Evolutionary conservation across 1,140 invertebrate species (phyloP).

Genomic region (Probaryconus sp.): DNA sequence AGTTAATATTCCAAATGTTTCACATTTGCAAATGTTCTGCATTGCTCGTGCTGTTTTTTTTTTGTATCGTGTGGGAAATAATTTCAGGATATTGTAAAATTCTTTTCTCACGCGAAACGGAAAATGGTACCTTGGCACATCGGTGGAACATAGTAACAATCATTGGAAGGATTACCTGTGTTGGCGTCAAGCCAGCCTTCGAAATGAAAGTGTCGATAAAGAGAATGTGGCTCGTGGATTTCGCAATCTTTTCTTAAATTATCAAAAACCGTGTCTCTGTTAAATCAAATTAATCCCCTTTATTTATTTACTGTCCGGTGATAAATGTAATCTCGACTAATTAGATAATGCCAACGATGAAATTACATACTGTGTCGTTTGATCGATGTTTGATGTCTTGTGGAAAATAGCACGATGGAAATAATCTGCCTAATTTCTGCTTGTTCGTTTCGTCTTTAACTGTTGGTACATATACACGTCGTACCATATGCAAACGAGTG

Average conservation of each 20-base stretch:
- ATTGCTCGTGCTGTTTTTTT: not conserved
- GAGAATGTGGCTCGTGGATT: constrained; percentile 32
- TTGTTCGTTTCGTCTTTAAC: constrained; percentile 39
- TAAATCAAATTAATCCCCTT: not conserved
- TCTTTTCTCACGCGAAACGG: constrained; percentile 13
- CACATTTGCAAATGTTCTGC: not conserved
- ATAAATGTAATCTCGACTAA: too few relatives aligned
- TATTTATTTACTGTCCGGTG: too few relatives aligned
- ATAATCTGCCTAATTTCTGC: constrained; percentile 49
- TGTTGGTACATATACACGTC: constrained; percentile 40
- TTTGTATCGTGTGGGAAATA: constrained; percentile 38
- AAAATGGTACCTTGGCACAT: constrained; percentile 18
- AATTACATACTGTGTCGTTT: constrained; percentile 11
- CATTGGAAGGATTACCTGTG: constrained; percentile 47
- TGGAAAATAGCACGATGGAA: constrained; percentile 18
- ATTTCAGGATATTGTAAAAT: constrained; percentile 10
- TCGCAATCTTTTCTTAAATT: constrained; percentile 34
- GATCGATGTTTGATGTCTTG: constrained; percentile 29
- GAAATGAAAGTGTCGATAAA: constrained; percentile 56
- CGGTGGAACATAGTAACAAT: constrained; percentile 38
- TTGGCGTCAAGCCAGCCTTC: constrained; percentile 30
- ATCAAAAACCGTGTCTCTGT: constrained; percentile 23
- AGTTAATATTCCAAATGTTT: not conserved
- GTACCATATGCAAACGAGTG: constrained; percentile 43
- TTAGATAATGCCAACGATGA: not conserved